These are phyloP conservation scores for Andrena chrysosceles DNA, from an alignment of 2,888 invertebrate genomes.

Conservation along the genomic window DNA sequence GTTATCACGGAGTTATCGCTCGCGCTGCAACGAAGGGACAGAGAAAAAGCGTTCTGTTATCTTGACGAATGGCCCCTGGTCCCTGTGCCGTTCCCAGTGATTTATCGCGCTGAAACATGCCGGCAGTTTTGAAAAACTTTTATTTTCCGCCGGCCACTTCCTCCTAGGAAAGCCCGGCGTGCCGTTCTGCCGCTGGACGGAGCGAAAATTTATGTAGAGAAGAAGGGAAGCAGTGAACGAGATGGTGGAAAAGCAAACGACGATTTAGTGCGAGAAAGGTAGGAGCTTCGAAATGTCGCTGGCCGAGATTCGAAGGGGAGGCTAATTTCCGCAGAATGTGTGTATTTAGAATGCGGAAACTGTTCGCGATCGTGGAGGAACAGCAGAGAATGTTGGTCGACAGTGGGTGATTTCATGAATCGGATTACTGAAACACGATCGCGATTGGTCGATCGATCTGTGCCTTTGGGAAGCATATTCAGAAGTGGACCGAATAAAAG, in stretches of 20 bases:
- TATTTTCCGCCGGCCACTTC: background rate
- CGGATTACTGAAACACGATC: constrained; percentile 6
- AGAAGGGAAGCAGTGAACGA: background rate
- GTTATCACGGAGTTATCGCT: background rate
- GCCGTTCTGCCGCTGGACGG: background rate
- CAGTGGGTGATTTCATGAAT: constrained; percentile 43
- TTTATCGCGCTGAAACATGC: constrained; percentile 22
- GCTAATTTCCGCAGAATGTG: constrained; percentile 36
- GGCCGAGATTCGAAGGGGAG: background rate
- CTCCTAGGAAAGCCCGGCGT: background rate
- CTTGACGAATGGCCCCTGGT: constrained; percentile 38
- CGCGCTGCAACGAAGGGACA: background rate
- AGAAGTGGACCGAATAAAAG: background rate
- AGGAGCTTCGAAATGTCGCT: background rate
- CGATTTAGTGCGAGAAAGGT: background rate
- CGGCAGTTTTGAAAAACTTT: constrained; percentile 13
- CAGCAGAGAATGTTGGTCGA: constrained; percentile 51
- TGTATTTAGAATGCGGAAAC: constrained; percentile 21
- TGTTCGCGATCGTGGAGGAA: constrained; percentile 21
- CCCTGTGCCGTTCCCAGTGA: constrained; percentile 10
- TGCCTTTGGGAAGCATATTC: constrained; percentile 4
- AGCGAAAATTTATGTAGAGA: background rate
- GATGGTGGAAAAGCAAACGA: constrained; percentile 4
- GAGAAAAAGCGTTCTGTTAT: constrained; percentile 8
- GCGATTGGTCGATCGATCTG: constrained; percentile 12